These are phyloP conservation scores for Beris morrisii DNA, from an alignment of 2,888 invertebrate genomes.

Conservation along the genomic window DNA sequence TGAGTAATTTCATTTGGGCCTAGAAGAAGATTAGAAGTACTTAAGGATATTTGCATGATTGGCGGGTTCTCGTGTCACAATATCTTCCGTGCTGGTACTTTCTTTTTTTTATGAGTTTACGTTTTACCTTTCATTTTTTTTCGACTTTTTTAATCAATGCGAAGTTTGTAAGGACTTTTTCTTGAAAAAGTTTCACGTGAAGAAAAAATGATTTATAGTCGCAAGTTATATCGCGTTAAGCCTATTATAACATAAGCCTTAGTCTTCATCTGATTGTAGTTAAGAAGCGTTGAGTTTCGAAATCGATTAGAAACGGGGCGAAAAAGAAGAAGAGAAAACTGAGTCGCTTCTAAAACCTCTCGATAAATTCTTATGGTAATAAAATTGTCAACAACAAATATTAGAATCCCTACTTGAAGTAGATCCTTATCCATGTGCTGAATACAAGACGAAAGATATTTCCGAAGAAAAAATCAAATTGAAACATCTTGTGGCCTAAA, in stretches of 20 bases:
- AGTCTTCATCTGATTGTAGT: constrained; percentile 16
- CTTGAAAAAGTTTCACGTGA: constrained; percentile 22
- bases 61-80: constrained; percentile 37
- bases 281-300: constrained; percentile 9
- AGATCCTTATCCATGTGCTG: constrained; percentile 27
- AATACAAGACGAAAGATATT: constrained; percentile 24
- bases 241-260: constrained; percentile 13
- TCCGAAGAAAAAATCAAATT: constrained; percentile 21
- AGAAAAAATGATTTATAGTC: constrained; percentile 25
- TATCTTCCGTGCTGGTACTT: constrained; percentile 35
- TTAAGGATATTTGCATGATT: constrained; percentile 37
- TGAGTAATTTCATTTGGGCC: constrained; percentile 26
- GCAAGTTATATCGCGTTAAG: not conserved
- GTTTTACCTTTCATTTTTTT: constrained; percentile 2
- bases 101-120: constrained; percentile 1
- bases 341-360: not conserved
- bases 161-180: not conserved
- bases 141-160: constrained; percentile 16
- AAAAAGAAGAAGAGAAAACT: constrained; percentile 1
- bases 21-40: constrained; percentile 22
- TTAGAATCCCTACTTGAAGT: constrained; percentile 11
- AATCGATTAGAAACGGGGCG: constrained; percentile 20
- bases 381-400: not conserved
- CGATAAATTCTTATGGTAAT: not conserved
- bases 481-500: constrained; percentile 38